These are phyloP conservation scores for Drosophila nannoptera DNA, from an alignment of 1,140 invertebrate species.

Conservation along the genomic window DNA sequence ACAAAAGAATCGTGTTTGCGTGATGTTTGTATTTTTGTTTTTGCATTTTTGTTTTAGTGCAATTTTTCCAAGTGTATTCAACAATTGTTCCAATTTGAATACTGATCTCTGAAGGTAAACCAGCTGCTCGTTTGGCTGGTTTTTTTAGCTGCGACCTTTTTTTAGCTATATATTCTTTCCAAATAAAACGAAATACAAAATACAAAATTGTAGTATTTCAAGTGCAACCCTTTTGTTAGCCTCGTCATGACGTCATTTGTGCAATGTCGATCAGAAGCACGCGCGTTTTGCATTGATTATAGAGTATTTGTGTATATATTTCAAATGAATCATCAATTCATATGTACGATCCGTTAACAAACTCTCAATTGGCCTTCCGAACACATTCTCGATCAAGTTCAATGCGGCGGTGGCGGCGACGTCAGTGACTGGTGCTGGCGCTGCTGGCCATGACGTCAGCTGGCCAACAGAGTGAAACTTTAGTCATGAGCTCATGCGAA, in stretches of 20 bases:
- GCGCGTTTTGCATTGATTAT: background rate
- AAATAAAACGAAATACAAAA: background rate
- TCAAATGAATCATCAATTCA: background rate
- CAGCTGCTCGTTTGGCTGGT: slow-evolving; percentile 29
- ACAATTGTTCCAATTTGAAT: slow-evolving; percentile 48
- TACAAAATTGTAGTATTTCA: slow-evolving; percentile 16
- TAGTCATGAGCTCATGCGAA: slow-evolving; percentile 35
- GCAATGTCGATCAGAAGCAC: slow-evolving; percentile 1
- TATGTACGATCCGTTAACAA: background rate
- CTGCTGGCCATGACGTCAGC: slow-evolving; percentile 20
- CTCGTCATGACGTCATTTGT: slow-evolving; percentile 33
- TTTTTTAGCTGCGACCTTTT: slow-evolving; percentile 23
- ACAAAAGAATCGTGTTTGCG: slow-evolving; percentile 13
- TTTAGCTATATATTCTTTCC: slow-evolving; percentile 19
- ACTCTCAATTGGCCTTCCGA: slow-evolving; percentile 1
- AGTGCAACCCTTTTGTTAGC: slow-evolving; percentile 35
- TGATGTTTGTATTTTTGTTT: slow-evolving; percentile 22
- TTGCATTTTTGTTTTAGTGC: slow-evolving; percentile 32
- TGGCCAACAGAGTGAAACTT: slow-evolving; percentile 1
- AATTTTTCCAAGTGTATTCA: slow-evolving; percentile 26
- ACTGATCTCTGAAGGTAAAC: slow-evolving; percentile 38
- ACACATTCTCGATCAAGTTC: slow-evolving; percentile 14
- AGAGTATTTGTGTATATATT: background rate
- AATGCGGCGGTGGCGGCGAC: background rate
- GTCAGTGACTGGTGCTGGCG: no score